phyloP scores from a whole-genome alignment of 2,797 vertebrate species.

The Trichosurus vulpecula region DNA sequence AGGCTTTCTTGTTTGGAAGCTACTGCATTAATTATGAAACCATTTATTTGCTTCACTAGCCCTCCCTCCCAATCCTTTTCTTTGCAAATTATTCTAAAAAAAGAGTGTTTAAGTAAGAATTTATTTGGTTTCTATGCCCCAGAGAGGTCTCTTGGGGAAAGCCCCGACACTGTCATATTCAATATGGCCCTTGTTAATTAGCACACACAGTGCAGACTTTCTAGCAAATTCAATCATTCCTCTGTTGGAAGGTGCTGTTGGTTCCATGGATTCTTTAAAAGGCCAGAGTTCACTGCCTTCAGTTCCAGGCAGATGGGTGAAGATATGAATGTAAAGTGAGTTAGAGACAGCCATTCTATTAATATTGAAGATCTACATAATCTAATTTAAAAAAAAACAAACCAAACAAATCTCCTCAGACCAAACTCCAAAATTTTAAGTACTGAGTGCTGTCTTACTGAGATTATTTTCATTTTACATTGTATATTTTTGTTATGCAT shows the following conservation, averaged over 20 bases:
- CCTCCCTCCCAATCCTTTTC: conserved; percentile 18
- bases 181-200: conserved; percentile 79
- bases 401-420: not conserved
- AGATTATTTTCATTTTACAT: not conserved
- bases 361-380: conserved; percentile 71
- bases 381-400: conserved; percentile 65
- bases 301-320: conserved; percentile 57
- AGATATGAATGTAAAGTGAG: conserved; percentile 60
- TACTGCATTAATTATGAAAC: conserved; percentile 80
- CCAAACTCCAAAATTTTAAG: not conserved
- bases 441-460: not conserved
- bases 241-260: conserved; percentile 67
- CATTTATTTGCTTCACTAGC: conserved; percentile 69
- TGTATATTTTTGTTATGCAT: not conserved
- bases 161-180: conserved; percentile 59
- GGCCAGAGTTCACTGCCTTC: conserved; percentile 67
- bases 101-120: conserved; percentile 72
- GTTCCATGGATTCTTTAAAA: conserved; percentile 71
- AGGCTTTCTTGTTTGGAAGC: conserved; percentile 64
- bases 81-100: conserved; percentile 72
- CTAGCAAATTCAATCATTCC: conserved; percentile 79
- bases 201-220: conserved; percentile 67
- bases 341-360: conserved; percentile 68
- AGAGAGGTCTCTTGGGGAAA: conserved; percentile 73
- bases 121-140: conserved; percentile 63